phyloP scores from a whole-genome alignment of 2,113 vertebrate genomes.

The Sapajus apella region DNA sequence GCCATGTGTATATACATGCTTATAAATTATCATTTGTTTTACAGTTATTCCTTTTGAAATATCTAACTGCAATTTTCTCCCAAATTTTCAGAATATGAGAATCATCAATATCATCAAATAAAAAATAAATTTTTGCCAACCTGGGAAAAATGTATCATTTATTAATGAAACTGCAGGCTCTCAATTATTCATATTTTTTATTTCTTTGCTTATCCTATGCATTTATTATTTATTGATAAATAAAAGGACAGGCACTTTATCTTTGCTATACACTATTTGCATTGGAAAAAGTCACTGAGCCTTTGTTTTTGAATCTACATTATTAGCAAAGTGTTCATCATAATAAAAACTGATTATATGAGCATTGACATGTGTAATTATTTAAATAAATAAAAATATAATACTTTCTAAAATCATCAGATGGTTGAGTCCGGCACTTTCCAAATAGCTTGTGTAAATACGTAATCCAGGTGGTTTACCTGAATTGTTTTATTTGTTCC shows the following conservation, averaged over 20 bases:
- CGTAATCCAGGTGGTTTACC: neutral
- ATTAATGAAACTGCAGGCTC: conserved; percentile 18
- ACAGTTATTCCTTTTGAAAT: conserved; percentile 26
- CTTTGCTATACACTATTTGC: neutral
- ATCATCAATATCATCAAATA: conserved; percentile 35
- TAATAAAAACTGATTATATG: neutral
- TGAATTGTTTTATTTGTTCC: neutral
- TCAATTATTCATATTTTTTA: conserved; percentile 51
- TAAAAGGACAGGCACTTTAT: neutral
- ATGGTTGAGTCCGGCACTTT: neutral
- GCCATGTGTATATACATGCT: neutral
- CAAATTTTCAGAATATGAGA: neutral
- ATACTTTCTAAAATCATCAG: neutral
- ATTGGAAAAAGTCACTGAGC: neutral
- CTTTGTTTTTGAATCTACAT: neutral
- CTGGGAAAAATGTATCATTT: conserved; percentile 21
- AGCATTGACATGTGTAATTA: neutral
- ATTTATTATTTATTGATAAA: conserved; percentile 63
- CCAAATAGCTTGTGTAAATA: neutral
- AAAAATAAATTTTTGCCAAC: conserved; percentile 36
- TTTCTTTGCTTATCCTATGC: conserved; percentile 30
- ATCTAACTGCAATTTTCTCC: neutral
- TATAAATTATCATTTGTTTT: conserved; percentile 21
- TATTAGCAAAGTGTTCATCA: neutral
- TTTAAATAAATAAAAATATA: neutral